These are phyloP conservation scores for Aleiodes sp. DNA, from an alignment of 1,140 invertebrate genomes.

Conservation along the genomic window DNA sequence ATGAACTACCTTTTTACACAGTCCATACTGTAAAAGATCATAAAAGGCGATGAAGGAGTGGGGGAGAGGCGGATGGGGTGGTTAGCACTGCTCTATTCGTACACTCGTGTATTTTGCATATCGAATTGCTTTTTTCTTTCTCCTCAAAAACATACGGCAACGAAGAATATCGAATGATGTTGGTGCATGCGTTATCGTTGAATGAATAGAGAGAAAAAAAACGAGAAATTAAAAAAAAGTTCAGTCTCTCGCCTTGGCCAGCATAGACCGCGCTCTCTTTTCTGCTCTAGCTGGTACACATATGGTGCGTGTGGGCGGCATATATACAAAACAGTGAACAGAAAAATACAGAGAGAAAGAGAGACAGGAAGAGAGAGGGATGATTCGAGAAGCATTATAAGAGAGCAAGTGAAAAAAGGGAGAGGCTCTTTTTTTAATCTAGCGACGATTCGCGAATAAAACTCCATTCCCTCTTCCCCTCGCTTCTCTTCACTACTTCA, in stretches of 20 bases:
- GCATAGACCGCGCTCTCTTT: not conserved
- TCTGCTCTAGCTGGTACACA: conserved; percentile 38
- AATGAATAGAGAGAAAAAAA: conserved; percentile 5
- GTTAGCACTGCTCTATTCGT: not conserved
- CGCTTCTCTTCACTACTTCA: too few relatives aligned
- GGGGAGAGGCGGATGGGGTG: too few relatives aligned
- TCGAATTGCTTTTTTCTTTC: conserved; percentile 50
- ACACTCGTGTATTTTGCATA: conserved; percentile 11
- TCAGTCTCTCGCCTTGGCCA: conserved; percentile 18
- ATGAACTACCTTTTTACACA: not conserved
- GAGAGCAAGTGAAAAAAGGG: conserved; percentile 63
- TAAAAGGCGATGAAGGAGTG: too few relatives aligned
- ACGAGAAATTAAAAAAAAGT: conserved; percentile 30
- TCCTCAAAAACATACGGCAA: conserved; percentile 47
- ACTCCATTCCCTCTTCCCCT: conserved; percentile 43
- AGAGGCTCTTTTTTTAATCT: conserved; percentile 66
- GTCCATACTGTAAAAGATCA: not conserved
- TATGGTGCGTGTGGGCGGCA: conserved; percentile 42
- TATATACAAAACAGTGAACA: too few relatives aligned
- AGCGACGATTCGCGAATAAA: conserved; percentile 61
- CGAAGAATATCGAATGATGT: conserved; percentile 47
- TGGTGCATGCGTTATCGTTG: conserved; percentile 29
- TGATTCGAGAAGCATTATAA: conserved; percentile 52
- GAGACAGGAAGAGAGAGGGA: conserved; percentile 41
- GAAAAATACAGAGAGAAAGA: conserved; percentile 8